Base-by-base conservation (phyloP, 30 jellyfish, hydroid and myxozoan species). In the Aurelia sp. region DNA sequence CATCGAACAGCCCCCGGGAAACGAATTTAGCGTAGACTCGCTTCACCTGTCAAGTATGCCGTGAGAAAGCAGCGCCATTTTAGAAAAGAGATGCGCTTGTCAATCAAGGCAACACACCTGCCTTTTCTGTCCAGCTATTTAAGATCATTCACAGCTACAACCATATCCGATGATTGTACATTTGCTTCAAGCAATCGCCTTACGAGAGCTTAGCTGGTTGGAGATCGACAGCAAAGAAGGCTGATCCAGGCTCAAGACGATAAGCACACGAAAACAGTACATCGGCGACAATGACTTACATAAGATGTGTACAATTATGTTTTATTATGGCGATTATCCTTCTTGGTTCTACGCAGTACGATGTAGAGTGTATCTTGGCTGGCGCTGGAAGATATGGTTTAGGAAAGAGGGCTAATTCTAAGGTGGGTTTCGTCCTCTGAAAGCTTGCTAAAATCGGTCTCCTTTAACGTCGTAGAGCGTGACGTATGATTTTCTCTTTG, bases 321-420 rank as follows among this genome's bases (percentile, higher is more conserved):
- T 74, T 84, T 58, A 71, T 72, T 22, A 47, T 73, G 60, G 20
- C 66, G 17, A 21, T 84, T 3, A 55, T 69, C 66, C 67, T 81
- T 8, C 63, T 53, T 20, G 64, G 22, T 30, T 11, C 74, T 21
- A 70, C 35, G 22, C 76, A 10, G 55, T 67, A 53, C 16, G 20
- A 8, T 11, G 81, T 62, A 38, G 93, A 84, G 66, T 47, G 82
- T 27, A 81, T 84, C 33, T 62, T 84, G 63, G 93, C 93, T 47
- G 93, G 93, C 67, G 62, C 88, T 2, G 93, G 93, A 13, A 72
- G 82, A 30, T 84, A 72, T 67, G 88, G 88, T 40, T 72, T 72
- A 35, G 93, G 93, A 57, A 84, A 65, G 58, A 84, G 52, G 44
- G 93, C 73, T 44, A 4, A 8, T 44, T 44, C 55, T 44, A 44